Evolutionary conservation across 2,113 vertebrate genomes (phyloP).

Genomic region (Urocitellus parryii): DNA sequence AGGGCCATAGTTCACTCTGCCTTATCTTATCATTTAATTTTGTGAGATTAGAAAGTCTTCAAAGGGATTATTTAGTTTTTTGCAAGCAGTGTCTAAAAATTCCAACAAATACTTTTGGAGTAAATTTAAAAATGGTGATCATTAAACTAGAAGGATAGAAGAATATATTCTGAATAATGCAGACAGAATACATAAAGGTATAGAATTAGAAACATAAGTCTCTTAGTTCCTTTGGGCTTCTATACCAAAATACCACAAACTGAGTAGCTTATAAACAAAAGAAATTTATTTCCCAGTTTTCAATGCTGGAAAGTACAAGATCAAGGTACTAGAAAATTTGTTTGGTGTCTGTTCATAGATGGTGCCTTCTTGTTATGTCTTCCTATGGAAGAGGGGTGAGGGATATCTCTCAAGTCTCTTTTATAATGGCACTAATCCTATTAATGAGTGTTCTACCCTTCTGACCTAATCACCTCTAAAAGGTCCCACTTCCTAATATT

Average conservation of each 20-base stretch:
- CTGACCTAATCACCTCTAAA: not conserved
- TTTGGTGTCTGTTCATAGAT: not conserved
- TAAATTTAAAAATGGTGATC: not conserved
- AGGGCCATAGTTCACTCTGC: not conserved
- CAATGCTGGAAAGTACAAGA: not conserved
- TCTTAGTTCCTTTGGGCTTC: not conserved
- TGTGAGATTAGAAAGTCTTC: not conserved
- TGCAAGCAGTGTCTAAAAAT: not conserved
- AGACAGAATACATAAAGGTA: not conserved
- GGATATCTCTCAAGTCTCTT: not conserved
- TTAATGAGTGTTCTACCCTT: not conserved
- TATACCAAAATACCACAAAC: not conserved
- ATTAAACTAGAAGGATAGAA: not conserved
- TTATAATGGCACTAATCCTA: not conserved
- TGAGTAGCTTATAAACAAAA: not conserved
- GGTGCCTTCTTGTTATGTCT: not conserved
- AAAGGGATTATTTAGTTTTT: not conserved
- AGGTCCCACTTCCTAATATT: not conserved
- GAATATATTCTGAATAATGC: not conserved
- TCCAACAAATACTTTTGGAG: not conserved
- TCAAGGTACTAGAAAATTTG: not conserved
- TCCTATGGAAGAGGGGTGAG: not conserved
- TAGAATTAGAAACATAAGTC: not conserved
- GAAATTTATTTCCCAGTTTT: not conserved
- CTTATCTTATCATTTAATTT: constrained; percentile 16